Base-by-base conservation (phyloP, 2,888 invertebrate genomes). In the Rhagonycha fulva region DNA sequence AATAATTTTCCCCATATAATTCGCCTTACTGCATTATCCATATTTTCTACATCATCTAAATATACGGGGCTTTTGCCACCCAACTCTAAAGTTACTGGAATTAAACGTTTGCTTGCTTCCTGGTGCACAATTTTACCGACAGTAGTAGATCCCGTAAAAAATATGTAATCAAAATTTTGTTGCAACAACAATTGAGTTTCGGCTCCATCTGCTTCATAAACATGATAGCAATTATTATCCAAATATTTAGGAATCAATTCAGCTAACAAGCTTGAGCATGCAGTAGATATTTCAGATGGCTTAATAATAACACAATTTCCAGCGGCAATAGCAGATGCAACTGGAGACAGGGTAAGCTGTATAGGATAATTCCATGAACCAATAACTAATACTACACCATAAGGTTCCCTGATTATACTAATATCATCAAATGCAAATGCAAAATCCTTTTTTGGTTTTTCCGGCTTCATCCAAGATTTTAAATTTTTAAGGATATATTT, bases 281-380 rank as follows among this genome's bases (percentile, higher is more conserved):
- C 92, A 0, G 89, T 89, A 0, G 98, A 89, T 63, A 97, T 86
- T 87, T 98, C 98, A 60, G 98, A 98, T 3, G 98, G 98, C 85
- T 98, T 98, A 19, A 96, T 84, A n/a, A 98, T 89, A 62, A 94
- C 95, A 85, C 95, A 93, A 89, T 98, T 98, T 9, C 98, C 98
- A 75, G 96, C 97, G 1, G 97, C 94, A 72, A 98, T 93, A 0
- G 97, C 98, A 0, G 96, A 95, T 1, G 93, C 89, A 81, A 96
- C 88, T 0, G 98, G 98, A 75, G 93, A 88, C 19, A 97, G 85
- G 2, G 93, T 89, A 74, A 98, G 89, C 83, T 96, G 95, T 24
- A 98, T 85, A 0, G 99, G 98, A 89, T 98, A 99, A 89, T 99
- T 99, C 98, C 98, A 99, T 0, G 98, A 95, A 0, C 97, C 96